Evolutionary conservation across 1,140 invertebrate genomes (phyloP).

Genomic region (Melanaphis sacchari): DNA sequence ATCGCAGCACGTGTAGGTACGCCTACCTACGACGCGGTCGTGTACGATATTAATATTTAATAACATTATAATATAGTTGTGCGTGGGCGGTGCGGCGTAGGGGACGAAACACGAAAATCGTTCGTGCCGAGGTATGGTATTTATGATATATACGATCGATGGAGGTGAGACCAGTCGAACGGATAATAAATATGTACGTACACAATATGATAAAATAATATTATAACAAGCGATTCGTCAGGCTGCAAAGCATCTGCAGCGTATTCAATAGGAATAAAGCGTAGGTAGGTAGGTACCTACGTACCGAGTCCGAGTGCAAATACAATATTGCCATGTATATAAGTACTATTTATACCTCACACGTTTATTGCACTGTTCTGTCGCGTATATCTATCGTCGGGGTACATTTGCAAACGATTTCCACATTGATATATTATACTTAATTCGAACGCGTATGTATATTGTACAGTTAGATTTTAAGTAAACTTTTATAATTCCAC

Average conservation of each 20-base stretch:
- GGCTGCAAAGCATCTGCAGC: not conserved
- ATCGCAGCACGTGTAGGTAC: not conserved
- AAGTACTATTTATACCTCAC: too few relatives aligned
- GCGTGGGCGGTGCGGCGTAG: too few relatives aligned
- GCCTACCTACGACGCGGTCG: not conserved
- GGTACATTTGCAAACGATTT: not conserved
- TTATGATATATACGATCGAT: not conserved
- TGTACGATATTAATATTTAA: not conserved
- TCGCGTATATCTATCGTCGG: not conserved
- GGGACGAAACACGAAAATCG: not conserved
- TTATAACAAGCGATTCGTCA: not conserved
- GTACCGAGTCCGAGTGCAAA: not conserved
- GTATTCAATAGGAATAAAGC: not conserved
- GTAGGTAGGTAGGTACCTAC: not conserved
- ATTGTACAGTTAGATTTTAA: not conserved
- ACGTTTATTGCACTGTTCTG: not conserved
- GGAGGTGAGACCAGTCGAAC: not conserved
- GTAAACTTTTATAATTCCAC: not conserved
- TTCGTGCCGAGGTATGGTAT: not conserved
- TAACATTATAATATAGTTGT: not conserved
- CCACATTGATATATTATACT: not conserved
- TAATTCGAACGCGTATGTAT: not conserved
- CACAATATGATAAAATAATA: not conserved
- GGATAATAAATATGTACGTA: not conserved
- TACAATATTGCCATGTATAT: not conserved